phyloP scores from a whole-genome alignment of 2,113 vertebrate species.

The Pachycephala philippinensis region DNA sequence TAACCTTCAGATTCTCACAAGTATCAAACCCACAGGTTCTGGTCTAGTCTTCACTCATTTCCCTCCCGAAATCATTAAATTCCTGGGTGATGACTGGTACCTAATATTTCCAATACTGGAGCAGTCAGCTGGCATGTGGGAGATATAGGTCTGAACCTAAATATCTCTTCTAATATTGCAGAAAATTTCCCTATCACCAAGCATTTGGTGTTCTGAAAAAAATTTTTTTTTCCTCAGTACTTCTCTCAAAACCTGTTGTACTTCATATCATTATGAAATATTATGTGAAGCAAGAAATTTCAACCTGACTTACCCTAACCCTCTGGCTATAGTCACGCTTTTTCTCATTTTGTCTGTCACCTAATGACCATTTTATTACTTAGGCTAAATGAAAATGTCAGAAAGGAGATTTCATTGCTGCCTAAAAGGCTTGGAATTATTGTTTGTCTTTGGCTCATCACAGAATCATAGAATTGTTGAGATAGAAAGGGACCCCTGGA shows the following conservation, averaged over 20 bases:
- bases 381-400: not conserved
- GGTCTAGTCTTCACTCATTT: not conserved
- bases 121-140: not conserved
- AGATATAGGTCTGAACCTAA: not conserved
- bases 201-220: not conserved
- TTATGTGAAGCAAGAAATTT: not conserved
- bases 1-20: not conserved
- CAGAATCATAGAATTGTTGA: not conserved
- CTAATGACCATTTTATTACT: conserved; percentile 1
- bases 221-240: not conserved
- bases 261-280: not conserved
- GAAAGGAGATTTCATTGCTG: not conserved
- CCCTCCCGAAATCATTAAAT: not conserved
- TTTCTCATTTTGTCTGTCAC: not conserved
- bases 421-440: not conserved
- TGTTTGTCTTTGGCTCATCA: not conserved
- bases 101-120: not conserved
- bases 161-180: not conserved
- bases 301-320: not conserved
- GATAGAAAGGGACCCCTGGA: not conserved
- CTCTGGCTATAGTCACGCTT: not conserved
- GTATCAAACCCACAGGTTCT: not conserved
- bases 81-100: not conserved
- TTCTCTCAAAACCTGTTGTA: not conserved
- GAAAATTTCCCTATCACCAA: not conserved